Evolutionary conservation across 1,140 invertebrate genomes (phyloP), one percentile per base, ranked within the genome.

Genomic region (Lordiphosa mommai): DNA sequence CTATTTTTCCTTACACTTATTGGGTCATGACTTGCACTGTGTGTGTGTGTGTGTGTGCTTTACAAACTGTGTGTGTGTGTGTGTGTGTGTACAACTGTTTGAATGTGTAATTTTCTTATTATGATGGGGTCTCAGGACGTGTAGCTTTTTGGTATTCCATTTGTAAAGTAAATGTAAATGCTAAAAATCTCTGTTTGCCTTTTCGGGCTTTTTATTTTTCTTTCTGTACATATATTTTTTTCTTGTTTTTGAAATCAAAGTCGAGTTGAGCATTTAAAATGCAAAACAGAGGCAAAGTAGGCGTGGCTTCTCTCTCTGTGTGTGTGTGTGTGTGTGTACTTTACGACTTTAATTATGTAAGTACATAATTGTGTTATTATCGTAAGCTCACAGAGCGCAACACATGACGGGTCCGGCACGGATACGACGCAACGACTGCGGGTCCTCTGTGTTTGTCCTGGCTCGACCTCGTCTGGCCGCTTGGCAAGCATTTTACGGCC

Each of bases 331-430:
- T 68, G 70, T 76, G 66, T 66, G 65, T 70, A 80, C 74, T 84
- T 84, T 84, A 84, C 76, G 76, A 82, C 76, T 85, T 84, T 82
- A 82, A 82, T 82, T 82, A 84, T 69, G 72, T 84, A 77, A 85
- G 79, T 84, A 82, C 79, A 82, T 82, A 82, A 82, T 82, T 82
- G 77, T 82, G 79, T 82, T 85, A 82, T 82, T 84, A 82, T 82
- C 77, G 80, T 77, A 76, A 82, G 77, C 72, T 59, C 29, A 63
- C 57, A 38, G 51, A 49, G 64, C 36, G 49, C 43, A 53, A 70
- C 66, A 55, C 65, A 67, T 59, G 16, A 51, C 43, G 34, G 41
- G 20, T 41, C 17, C 23, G 46, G 20, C 40, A 5, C 43, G 20
- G 8, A 4, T 51, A 32, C 8, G 37, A 13, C 8, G 8, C 4